Evolutionary conservation across 2,888 invertebrate species (phyloP), one percentile per base, ranked within the genome.

Genomic region (Erebia ligea): DNA sequence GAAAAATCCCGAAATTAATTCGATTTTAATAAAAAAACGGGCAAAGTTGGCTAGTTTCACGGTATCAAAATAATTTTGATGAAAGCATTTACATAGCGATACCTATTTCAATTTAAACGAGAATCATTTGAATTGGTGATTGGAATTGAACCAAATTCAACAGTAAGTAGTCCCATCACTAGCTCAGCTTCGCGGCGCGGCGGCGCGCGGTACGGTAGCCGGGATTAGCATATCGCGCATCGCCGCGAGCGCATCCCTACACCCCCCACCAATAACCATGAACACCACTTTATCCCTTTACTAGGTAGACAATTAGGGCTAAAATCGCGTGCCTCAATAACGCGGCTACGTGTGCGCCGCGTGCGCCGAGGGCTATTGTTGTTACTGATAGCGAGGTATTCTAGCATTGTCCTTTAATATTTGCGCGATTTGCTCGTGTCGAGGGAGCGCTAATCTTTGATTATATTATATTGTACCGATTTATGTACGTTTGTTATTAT

Each of bases 211-310:
- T 87, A 86, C 90, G 85, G 90, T 84, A 88, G 89, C 89, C 78
- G 77, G 65, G 74, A 90, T 90, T 90, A 83, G 89, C 91, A 90
- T 90, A 90, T 90, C 91, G 88, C 84, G 83, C 82, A 88, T 88
- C 89, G 81, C 78, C 42, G 54, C 65, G 79, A 76, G 80, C 83
- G 77, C 82, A 69, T 17, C 67, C 67, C 42, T 59, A 52, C 61
- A 68, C 34, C 48, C 45, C 13, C 2, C 3, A 21, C 56, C 13
- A 8, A 6, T 21, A 25, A 25, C 21, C 6, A 13, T 57, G 1
- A 5, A 15, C 56, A 57, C 10, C 19, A 15, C 13, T 25, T 13
- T 25, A 57, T 11, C 25, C 56, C 13, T 15, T 25, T 1, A 13
- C 21, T 1, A 1, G 13, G 1, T 13, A 15, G 6, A 10, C 56